Percentiles rank a stretch among this genome's conserved stretches.
Conservation (phyloP, 2,113 vertebrate species). For the Acanthisitta chloris region DNA sequence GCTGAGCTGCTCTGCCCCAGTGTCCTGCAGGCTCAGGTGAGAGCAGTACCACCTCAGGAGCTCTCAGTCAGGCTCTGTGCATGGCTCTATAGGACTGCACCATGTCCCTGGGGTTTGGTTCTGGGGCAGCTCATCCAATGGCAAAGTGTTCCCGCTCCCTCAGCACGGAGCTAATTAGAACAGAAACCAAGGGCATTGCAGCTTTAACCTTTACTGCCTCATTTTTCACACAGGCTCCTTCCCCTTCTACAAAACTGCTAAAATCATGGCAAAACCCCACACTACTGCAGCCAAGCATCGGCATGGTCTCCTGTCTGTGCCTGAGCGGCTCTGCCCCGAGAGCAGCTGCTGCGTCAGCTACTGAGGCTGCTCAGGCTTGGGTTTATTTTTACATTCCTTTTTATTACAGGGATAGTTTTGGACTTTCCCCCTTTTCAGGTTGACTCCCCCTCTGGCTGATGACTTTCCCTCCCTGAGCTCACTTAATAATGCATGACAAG, state of each 20-base stretch:
- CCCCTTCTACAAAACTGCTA: not conserved
- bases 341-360: not conserved
- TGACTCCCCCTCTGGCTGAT: not conserved
- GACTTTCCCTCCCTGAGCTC: not conserved
- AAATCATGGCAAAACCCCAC: not conserved
- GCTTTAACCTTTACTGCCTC: not conserved
- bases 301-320: not conserved
- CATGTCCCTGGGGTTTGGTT: not conserved
- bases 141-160: not conserved
- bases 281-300: not conserved
- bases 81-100: not conserved
- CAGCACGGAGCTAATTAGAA: not conserved
- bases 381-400: not conserved
- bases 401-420: not conserved
- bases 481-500: conserved; percentile 63
- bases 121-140: not conserved
- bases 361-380: not conserved
- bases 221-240: not conserved
- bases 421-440: conserved; percentile 7
- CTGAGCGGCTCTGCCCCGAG: not conserved
- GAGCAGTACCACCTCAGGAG: not conserved
- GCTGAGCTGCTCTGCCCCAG: not conserved
- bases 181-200: not conserved
- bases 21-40: not conserved
- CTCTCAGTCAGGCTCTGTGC: not conserved